A percentile compares a stretch with the other conserved stretches of the same genome.
Evolutionary conservation across 1,140 invertebrate species (phyloP).

Genomic region (Tetragonula clypearis): DNA sequence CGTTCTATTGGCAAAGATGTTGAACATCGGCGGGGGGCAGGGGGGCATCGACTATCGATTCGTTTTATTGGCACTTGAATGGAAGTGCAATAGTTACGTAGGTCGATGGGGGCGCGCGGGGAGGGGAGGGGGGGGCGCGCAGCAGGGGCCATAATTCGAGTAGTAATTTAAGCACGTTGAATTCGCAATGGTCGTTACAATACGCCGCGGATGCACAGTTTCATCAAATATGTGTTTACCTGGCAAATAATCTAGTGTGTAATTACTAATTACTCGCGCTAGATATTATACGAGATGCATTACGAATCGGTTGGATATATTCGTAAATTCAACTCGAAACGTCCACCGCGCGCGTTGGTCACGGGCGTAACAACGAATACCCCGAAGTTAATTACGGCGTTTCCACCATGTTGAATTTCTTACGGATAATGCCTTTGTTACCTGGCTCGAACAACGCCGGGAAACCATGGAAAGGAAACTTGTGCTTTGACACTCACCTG

Average conservation of each 20-base stretch:
- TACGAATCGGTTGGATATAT: constrained; percentile 19
- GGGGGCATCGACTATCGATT: constrained; percentile 1
- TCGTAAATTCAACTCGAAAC: constrained; percentile 13
- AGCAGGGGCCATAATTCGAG: constrained; percentile 40
- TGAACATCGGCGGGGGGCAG: too few species aligned
- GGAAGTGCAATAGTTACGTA: not conserved
- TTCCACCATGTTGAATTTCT: not conserved
- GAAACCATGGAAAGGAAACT: too few species aligned
- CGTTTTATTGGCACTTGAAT: constrained; percentile 14
- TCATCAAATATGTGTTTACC: constrained; percentile 61
- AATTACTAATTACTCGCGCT: constrained; percentile 55
- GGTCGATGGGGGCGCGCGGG: too few species aligned
- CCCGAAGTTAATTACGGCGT: not conserved
- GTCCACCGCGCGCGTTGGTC: not conserved
- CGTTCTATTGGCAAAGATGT: not conserved
- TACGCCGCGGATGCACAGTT: constrained; percentile 32
- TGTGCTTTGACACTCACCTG: constrained; percentile 44
- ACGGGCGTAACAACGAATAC: not conserved
- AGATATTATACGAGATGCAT: constrained; percentile 44
- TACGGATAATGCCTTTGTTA: not conserved
- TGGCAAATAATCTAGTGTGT: constrained; percentile 53
- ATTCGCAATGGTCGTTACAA: constrained; percentile 56
- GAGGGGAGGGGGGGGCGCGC: not conserved
- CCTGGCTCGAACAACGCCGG: not conserved
- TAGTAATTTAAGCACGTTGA: constrained; percentile 49